Evolutionary conservation across 1,140 invertebrate genomes (phyloP).

Genomic region (Ceratosolen fusciceps): DNA sequence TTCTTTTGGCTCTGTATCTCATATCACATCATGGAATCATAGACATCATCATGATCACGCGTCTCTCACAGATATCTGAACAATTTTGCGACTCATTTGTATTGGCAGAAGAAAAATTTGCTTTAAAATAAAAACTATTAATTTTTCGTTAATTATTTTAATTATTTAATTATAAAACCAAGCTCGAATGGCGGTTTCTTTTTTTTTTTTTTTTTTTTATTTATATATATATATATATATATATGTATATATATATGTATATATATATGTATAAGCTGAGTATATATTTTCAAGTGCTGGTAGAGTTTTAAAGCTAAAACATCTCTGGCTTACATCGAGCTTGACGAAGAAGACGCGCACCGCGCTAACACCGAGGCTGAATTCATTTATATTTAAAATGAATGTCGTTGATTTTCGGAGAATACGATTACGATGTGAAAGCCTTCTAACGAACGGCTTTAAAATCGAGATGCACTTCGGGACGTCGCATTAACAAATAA

Average conservation of each 20-base stretch:
- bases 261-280: too few relatives aligned
- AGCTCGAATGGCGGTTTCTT: conserved; percentile 1
- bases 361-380: conserved; percentile 23
- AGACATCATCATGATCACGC: conserved; percentile 44
- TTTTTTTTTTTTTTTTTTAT: too few relatives aligned
- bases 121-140: too few relatives aligned
- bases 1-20: conserved; percentile 48
- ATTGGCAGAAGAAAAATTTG: background rate
- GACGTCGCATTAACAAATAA: conserved; percentile 8
- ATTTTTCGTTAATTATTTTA: background rate
- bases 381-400: conserved; percentile 1
- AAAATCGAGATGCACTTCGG: background rate
- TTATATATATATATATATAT: too few relatives aligned
- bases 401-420: conserved; percentile 35
- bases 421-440: conserved; percentile 3
- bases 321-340: conserved; percentile 42
- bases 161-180: background rate
- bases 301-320: conserved; percentile 3
- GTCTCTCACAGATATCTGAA: conserved; percentile 36
- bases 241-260: too few relatives aligned
- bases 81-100: conserved; percentile 8
- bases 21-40: conserved; percentile 50
- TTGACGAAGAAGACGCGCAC: conserved; percentile 28
- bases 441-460: background rate
- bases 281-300: conserved; percentile 2